These are phyloP conservation scores for Tiaroga cobitis DNA, from an alignment of 2,797 vertebrate species.

Conservation along the genomic window DNA sequence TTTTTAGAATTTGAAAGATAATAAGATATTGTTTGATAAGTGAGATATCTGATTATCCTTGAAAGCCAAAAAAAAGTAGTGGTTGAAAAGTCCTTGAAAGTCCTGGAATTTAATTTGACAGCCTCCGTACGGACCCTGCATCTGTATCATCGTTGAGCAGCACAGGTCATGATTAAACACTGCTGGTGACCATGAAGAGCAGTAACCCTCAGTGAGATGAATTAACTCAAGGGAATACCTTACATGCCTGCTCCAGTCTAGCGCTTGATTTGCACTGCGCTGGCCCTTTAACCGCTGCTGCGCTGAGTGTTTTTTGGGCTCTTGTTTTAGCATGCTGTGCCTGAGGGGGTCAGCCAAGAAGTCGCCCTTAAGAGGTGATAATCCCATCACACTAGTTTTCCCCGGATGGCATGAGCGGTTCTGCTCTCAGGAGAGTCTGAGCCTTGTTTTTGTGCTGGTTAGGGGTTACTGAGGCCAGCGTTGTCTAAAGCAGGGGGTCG, in stretches of 20 bases:
- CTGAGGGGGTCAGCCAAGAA: constrained; percentile 80
- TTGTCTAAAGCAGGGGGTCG: constrained; percentile 13
- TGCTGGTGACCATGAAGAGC: not conserved
- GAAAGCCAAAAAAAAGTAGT: too few species aligned
- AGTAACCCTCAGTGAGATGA: not conserved
- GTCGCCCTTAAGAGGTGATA: constrained; percentile 83
- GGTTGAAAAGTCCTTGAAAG: too few species aligned
- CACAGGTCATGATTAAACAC: not conserved
- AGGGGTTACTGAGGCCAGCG: constrained; percentile 75
- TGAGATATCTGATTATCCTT: too few species aligned
- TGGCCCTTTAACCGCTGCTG: constrained; percentile 73
- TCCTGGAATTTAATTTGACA: too few species aligned
- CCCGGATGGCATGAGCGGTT: constrained; percentile 64
- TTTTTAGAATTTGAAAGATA: too few species aligned
- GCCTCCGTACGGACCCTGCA: not conserved
- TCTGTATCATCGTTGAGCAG: not conserved
- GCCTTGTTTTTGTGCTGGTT: constrained; percentile 64
- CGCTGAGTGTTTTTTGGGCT: constrained; percentile 71
- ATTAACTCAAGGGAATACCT: not conserved
- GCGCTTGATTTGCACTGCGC: constrained; percentile 39
- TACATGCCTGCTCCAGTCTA: constrained; percentile 53
- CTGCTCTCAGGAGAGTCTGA: constrained; percentile 41
- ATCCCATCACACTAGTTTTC: constrained; percentile 81
- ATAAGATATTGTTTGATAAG: too few species aligned
- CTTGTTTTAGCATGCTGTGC: constrained; percentile 77